Evolutionary conservation across 2,113 vertebrate genomes (phyloP), one percentile per base, ranked within the genome.

Genomic region (Dipodomys stephensi): DNA sequence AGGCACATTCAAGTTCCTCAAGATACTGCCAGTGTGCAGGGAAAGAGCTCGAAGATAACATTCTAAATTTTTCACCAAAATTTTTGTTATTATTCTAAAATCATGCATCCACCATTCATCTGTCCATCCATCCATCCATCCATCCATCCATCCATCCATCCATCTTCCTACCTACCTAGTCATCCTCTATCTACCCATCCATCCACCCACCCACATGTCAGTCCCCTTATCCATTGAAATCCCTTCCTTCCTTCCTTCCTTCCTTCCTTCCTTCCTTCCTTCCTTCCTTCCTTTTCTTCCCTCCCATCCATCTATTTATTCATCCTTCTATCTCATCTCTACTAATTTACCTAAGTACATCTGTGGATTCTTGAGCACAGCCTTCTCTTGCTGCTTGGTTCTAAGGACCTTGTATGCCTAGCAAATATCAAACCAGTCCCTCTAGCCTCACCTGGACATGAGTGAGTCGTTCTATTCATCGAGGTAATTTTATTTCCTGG

Each of bases 61-160:
- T 57, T 57, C 13, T 57, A 13, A 57, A 1, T 57, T 57, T 57
- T 19, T 4, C 15, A 0, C 53, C 15, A 0, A 57, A 57, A 4
- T 18, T 74, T 89, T 91, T 91, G 76, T 91, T 57, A 67, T 67
- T 90, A 62, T 79, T 83, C 57, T 68, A 74, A 90, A 92, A 92
- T 86, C 22, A 12, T 8, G 11, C 18, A 64, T 11, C 32, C 32
- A 74, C 9, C 3, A 57, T 46, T 57, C 16, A 64, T 46, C 22
- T 23, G 25, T 64, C 19, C 9, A 12, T 86, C n/a, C 8, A 72
- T 35, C 18, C 16, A 32, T 32, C 39, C 16, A 49, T 53, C 49
- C 5, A 4, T n/a, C 62, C 27, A 27, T 20, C 16, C 20, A 67
- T 20, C 39, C 25, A 28, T 39, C 49, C 49, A 53, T 53, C 1